These are phyloP conservation scores for Bursaphelenchus mucronatus DNA, from an alignment of 1,140 invertebrate species.

Conservation along the genomic window DNA sequence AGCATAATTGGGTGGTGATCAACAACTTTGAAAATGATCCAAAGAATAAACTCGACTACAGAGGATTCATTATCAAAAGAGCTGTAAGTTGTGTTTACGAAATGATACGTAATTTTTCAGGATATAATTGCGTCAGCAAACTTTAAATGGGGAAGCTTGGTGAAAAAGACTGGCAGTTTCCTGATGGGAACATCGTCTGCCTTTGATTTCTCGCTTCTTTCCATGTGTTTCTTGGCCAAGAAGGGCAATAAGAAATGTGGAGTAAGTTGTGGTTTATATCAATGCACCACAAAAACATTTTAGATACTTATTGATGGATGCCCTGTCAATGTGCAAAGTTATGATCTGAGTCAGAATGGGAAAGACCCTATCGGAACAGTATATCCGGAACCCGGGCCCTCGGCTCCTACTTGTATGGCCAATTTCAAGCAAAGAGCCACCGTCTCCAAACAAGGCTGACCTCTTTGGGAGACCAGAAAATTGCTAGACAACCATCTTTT, in stretches of 20 bases:
- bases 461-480: too few relatives aligned
- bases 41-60: conserved; percentile 69
- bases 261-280: too few relatives aligned
- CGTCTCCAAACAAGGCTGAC: too few relatives aligned
- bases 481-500: too few relatives aligned
- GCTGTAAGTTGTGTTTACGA: too few relatives aligned
- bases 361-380: conserved; percentile 20
- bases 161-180: conserved; percentile 67
- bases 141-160: conserved; percentile 1
- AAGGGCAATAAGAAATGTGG: conserved; percentile 59
- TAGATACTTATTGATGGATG: conserved; percentile 3
- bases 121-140: conserved; percentile 22
- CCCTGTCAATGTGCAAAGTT: conserved; percentile 12
- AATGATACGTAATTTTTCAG: neutral
- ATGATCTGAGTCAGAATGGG: conserved; percentile 17
- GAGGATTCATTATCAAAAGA: conserved; percentile 66
- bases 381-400: conserved; percentile 13
- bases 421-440: too few relatives aligned
- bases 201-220: conserved; percentile 71
- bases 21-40: conserved; percentile 70
- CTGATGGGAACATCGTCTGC: conserved; percentile 86
- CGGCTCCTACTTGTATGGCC: conserved; percentile 1
- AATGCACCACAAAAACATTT: conserved; percentile 16
- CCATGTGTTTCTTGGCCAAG: conserved; percentile 74
- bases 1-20: conserved; percentile 81